Evolutionary conservation across 2,797 vertebrate species (phyloP), one percentile per base, ranked within the genome.

Genomic region (Triplophysa yarkandensis): DNA sequence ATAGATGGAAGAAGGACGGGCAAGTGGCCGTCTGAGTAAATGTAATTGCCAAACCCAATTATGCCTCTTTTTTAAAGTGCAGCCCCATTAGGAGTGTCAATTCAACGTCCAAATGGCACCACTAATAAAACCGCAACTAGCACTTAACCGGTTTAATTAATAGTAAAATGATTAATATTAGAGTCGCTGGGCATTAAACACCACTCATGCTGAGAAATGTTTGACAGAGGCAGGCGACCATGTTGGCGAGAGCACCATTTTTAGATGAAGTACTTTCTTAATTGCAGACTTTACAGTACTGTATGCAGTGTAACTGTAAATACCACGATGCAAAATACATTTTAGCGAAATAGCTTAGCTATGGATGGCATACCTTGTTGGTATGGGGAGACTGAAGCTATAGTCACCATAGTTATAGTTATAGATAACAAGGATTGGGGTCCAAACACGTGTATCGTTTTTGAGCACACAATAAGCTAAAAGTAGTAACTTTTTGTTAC

Each of bases 41-140:
- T 94, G 93, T 92, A 93, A 94, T 94, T 96, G 95, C 93, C 95
- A 95, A 91, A 87, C 90, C 87, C 87, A 94, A 95, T 97, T 95
- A 97, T 83, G 82, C 27, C 83, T 95, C 90, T 87, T 87, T 89
- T 86, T 88, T 87, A 86, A 87, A 85, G 86, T 94, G 87, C 87
- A 89, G 88, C 89, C 91, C 93, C 92, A 92, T 93, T 94, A 94
- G 91, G 90, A 90, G 90, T 92, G 92, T 93, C 92, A 92, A 90
- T 92, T 92, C 92, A 90, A 90, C 90, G 85, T 93, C 91, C 89
- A 90, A 93, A 93, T 91, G 90, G 89, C 85, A 81, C 88, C 75
- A 87, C 87, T 88, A 93, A 91, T 90, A 90, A 85, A 92, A 92
- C 86, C 74, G 65, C 89, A 91, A 92, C 85, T 84, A 89, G 88